These are phyloP conservation scores for Taenaris catops DNA, from an alignment of 2,888 invertebrate species.

Conservation along the genomic window DNA sequence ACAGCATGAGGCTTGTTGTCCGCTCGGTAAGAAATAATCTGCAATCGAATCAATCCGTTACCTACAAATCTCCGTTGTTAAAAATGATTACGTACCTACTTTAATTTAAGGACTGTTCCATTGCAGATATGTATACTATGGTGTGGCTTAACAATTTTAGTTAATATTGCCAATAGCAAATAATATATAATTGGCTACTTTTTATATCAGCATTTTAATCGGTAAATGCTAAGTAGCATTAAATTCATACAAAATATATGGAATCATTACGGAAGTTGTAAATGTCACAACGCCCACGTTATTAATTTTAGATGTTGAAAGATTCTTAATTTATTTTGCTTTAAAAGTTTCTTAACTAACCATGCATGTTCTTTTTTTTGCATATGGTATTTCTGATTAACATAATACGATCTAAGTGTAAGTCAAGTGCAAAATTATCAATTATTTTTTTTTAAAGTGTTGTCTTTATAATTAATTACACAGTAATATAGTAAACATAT, in stretches of 20 bases:
- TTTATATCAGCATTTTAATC: conserved; percentile 31
- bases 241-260: conserved; percentile 12
- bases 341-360: conserved; percentile 34
- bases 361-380: conserved; percentile 59
- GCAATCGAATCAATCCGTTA: conserved; percentile 18
- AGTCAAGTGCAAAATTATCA: conserved; percentile 55
- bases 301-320: conserved; percentile 14
- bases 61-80: too few species aligned
- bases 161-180: conserved; percentile 44
- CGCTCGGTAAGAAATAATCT: conserved; percentile 83
- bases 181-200: conserved; percentile 29
- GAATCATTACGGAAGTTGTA: conserved; percentile 13
- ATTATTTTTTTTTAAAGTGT: too few species aligned
- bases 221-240: conserved; percentile 35
- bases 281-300: conserved; percentile 11
- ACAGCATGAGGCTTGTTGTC: conserved; percentile 95
- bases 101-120: conserved; percentile 38
- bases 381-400: conserved; percentile 48
- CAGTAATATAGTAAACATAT: too few species aligned
- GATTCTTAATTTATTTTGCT: conserved; percentile 29
- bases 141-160: conserved; percentile 49
- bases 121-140: conserved; percentile 46
- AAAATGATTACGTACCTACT: too few species aligned
- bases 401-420: conserved; percentile 45
- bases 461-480: too few species aligned